These are phyloP conservation scores for Acleris sparsana DNA, from an alignment of 2,888 invertebrate genomes.

Conservation along the genomic window DNA sequence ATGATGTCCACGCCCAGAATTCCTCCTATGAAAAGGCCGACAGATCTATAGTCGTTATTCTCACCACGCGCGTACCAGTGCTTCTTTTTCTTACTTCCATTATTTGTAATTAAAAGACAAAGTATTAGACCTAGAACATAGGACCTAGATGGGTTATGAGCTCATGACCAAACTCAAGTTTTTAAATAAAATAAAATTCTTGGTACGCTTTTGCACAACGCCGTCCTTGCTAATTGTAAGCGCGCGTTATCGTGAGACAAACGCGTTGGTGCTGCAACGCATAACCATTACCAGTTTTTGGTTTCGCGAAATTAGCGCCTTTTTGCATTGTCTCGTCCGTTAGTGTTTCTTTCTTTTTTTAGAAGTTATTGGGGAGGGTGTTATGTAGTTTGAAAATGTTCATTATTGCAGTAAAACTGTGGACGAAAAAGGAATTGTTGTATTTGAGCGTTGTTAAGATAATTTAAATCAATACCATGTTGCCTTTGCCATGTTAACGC, in stretches of 20 bases:
- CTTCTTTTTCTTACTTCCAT: too few relatives aligned
- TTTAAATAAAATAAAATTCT: slow-evolving; percentile 5
- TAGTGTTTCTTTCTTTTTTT: slow-evolving; percentile 40
- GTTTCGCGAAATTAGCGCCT: slow-evolving; percentile 82
- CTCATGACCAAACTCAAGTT: too few relatives aligned
- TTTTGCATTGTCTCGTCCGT: slow-evolving; percentile 77
- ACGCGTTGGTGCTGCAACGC: slow-evolving; percentile 79
- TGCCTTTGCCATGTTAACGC: too few relatives aligned
- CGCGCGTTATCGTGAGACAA: slow-evolving; percentile 83
- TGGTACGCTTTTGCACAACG: slow-evolving; percentile 49
- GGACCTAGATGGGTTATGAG: too few relatives aligned
- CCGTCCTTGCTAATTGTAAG: slow-evolving; percentile 79
- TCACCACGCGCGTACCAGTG: too few relatives aligned
- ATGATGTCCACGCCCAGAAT: too few relatives aligned
- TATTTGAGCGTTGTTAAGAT: too few relatives aligned
- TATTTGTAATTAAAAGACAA: not conserved
- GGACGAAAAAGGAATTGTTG: too few relatives aligned
- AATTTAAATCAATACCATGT: too few relatives aligned
- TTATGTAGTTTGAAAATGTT: slow-evolving; percentile 2
- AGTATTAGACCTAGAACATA: not conserved
- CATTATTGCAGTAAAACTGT: not conserved
- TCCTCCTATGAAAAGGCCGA: too few relatives aligned
- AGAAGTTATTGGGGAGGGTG: slow-evolving; percentile 31
- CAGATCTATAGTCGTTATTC: too few relatives aligned
- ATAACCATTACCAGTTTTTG: slow-evolving; percentile 83